These are phyloP conservation scores for Drosophila parthenogenetica DNA, from an alignment of 2,888 invertebrate genomes.

Conservation along the genomic window DNA sequence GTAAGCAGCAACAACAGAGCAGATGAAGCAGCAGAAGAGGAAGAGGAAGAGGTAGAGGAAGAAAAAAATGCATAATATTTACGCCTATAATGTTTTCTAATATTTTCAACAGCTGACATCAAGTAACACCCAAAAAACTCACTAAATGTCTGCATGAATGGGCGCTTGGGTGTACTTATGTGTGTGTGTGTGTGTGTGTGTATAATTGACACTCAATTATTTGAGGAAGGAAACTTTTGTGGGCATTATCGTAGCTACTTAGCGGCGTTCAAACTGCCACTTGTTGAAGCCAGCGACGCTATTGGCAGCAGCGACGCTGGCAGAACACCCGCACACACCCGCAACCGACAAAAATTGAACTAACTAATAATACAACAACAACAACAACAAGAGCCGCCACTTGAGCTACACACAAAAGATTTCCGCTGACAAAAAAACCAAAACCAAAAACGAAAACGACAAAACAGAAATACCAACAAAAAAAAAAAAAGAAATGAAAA, in stretches of 20 bases:
- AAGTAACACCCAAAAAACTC: conserved; percentile 63
- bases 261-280: conserved; percentile 76
- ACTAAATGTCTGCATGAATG: conserved; percentile 29
- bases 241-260: conserved; percentile 77
- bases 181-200: conserved; percentile 35
- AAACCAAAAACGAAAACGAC: conserved; percentile 41
- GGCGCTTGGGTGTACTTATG: conserved; percentile 7
- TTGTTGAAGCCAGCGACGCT: conserved; percentile 60
- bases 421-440: conserved; percentile 70
- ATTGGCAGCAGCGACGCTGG: conserved; percentile 3
- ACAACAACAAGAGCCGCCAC: conserved; percentile 50
- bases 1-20: conserved; percentile 13
- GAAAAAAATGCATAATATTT: conserved; percentile 78
- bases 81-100: conserved; percentile 75
- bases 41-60: conserved; percentile 1
- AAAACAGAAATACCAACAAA: conserved; percentile 48
- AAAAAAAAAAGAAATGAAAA: conserved; percentile 10
- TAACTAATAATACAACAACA: conserved; percentile 77
- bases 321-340: conserved; percentile 61
- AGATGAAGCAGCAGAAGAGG: neutral
- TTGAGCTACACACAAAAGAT: conserved; percentile 74
- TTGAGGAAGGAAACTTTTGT: conserved; percentile 49
- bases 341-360: conserved; percentile 64
- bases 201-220: conserved; percentile 79
- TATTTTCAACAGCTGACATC: conserved; percentile 78